phyloP scores from a whole-genome alignment of 2,888 invertebrate species.

The Meiosimyza decipiens region DNA sequence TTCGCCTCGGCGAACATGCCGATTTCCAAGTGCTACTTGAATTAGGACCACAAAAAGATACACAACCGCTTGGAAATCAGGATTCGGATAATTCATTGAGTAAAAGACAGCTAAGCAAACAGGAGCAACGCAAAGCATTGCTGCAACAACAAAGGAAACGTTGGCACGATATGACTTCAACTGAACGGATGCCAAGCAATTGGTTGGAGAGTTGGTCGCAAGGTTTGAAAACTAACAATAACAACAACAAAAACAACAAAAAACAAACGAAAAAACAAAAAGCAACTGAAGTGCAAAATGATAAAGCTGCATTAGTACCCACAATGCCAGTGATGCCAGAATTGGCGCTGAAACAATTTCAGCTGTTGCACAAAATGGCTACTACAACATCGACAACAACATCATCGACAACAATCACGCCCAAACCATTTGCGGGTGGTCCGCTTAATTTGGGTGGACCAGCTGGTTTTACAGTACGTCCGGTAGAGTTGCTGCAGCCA shows the following conservation, averaged over 20 bases:
- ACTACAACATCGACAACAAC: slow-evolving; percentile 34
- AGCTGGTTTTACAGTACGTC: slow-evolving; percentile 42
- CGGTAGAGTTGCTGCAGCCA: slow-evolving; percentile 45
- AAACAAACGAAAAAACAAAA: slow-evolving; percentile 34
- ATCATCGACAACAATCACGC: slow-evolving; percentile 25
- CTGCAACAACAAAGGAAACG: slow-evolving; percentile 41
- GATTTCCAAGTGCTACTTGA: slow-evolving; percentile 83
- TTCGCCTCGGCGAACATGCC: slow-evolving; percentile 82
- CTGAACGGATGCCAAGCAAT: slow-evolving; percentile 52
- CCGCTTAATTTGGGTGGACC: slow-evolving; percentile 39
- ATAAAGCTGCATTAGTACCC: slow-evolving; percentile 61
- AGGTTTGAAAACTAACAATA: slow-evolving; percentile 65
- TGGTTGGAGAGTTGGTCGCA: slow-evolving; percentile 75
- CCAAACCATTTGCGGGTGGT: slow-evolving; percentile 30
- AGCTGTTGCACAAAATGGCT: slow-evolving; percentile 63
- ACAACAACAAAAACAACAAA: slow-evolving; percentile 38
- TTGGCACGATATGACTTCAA: slow-evolving; percentile 65
- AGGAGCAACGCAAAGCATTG: slow-evolving; percentile 49
- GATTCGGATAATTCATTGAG: slow-evolving; percentile 55
- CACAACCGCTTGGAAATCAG: slow-evolving; percentile 73
- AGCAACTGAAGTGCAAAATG: slow-evolving; percentile 20
- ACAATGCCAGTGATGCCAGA: slow-evolving; percentile 66
- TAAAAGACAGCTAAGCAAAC: slow-evolving; percentile 60
- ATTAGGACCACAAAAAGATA: slow-evolving; percentile 82
- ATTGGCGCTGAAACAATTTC: slow-evolving; percentile 62